Conservation (phyloP, 2,113 vertebrate species). For the Poeciliopsis occidentalis region DNA sequence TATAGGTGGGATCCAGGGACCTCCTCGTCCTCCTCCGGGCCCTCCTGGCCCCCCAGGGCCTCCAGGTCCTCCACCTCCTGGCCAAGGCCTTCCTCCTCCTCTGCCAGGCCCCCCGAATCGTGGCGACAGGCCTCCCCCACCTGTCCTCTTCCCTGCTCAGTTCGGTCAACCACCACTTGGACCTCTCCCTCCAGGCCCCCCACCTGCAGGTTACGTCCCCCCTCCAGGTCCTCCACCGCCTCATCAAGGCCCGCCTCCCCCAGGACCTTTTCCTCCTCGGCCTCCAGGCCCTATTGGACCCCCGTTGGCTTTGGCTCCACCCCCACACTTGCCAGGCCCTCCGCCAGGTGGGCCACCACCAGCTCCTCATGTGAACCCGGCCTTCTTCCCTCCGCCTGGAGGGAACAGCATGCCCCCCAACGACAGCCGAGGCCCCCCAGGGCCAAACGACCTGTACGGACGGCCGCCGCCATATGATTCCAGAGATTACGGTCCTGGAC, state of each 20-base stretch:
- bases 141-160: conserved; percentile 96
- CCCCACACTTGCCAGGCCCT: conserved; percentile 95
- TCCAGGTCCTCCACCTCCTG: conserved; percentile 94
- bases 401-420: conserved; percentile 93
- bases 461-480: conserved; percentile 94
- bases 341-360: conserved; percentile 96
- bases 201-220: conserved; percentile 94
- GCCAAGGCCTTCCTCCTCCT: conserved; percentile 93
- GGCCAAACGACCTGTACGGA: conserved; percentile 92
- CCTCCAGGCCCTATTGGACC: conserved; percentile 94
- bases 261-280: conserved; percentile 93
- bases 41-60: conserved; percentile 94
- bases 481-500: conserved; percentile 94
- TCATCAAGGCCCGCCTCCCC: conserved; percentile 94
- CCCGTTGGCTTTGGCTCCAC: conserved; percentile 93
- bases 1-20: conserved; percentile 90
- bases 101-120: conserved; percentile 92
- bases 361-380: conserved; percentile 97
- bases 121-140: conserved; percentile 95
- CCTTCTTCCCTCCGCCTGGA: conserved; percentile 97
- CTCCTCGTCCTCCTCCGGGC: conserved; percentile 92
- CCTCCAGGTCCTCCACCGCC: conserved; percentile 95
- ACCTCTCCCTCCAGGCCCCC: conserved; percentile 94
- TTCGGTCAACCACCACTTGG: conserved; percentile 96
- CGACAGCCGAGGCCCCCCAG: conserved; percentile 91